Evolutionary conservation across 2,113 vertebrate species (phyloP).

Genomic region (Channa maculata): DNA sequence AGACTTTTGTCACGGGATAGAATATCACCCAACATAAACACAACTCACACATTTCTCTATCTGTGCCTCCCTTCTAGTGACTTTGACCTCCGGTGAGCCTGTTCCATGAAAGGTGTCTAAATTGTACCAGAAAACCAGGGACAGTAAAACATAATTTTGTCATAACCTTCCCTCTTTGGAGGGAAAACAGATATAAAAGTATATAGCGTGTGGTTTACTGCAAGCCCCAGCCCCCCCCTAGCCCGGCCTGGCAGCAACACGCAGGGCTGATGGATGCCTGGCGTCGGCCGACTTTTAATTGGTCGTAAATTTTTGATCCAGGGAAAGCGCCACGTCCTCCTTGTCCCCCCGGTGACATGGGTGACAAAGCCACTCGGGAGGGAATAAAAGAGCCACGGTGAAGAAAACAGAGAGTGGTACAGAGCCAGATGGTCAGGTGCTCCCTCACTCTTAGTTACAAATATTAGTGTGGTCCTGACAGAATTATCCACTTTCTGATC

Average conservation of each 20-base stretch:
- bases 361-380: conserved; percentile 89
- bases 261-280: conserved; percentile 92
- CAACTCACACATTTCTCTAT: conserved; percentile 33
- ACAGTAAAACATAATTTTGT: conserved; percentile 92
- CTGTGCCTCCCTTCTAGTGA: conserved; percentile 38
- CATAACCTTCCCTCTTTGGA: conserved; percentile 96
- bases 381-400: conserved; percentile 60
- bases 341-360: conserved; percentile 92
- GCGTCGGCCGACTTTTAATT: conserved; percentile 96
- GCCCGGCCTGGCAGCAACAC: conserved; percentile 80
- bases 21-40: conserved; percentile 38
- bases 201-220: conserved; percentile 98
- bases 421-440: conserved; percentile 17
- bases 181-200: conserved; percentile 99
- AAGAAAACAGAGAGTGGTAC: conserved; percentile 30
- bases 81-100: conserved; percentile 68
- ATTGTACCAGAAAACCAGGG: conserved; percentile 85
- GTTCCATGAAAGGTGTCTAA: conserved; percentile 77
- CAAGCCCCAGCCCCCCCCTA: conserved; percentile 60
- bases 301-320: conserved; percentile 99
- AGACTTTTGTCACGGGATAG: conserved; percentile 34
- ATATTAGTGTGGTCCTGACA: neutral
- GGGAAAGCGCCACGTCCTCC: conserved; percentile 94
- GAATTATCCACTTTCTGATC: neutral
- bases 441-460: neutral